phyloP scores from a whole-genome alignment of 1,140 invertebrate species.

The Neoseiulus cucumeris region DNA sequence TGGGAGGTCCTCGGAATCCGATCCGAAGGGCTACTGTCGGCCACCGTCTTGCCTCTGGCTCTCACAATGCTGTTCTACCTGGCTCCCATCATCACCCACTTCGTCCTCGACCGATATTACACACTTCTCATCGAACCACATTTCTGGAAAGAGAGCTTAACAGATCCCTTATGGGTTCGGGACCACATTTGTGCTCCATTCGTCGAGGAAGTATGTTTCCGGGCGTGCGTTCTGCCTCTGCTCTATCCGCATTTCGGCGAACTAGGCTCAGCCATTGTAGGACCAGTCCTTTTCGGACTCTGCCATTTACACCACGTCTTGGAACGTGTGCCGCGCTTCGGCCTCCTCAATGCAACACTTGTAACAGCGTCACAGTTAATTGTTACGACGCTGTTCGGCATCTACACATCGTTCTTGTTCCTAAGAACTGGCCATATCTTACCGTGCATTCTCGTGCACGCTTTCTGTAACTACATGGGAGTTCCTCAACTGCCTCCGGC shows the following conservation, averaged over 20 bases:
- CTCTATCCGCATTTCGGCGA: background rate
- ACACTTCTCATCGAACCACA: background rate
- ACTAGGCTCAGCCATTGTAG: background rate
- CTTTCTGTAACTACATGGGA: constrained; percentile 8
- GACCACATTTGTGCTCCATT: constrained; percentile 3
- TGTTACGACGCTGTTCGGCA: constrained; percentile 1
- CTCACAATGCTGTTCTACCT: background rate
- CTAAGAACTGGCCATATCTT: background rate
- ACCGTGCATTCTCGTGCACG: background rate
- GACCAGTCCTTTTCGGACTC: background rate
- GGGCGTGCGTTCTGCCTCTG: background rate
- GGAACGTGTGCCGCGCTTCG: background rate
- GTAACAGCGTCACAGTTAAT: background rate
- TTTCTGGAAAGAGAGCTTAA: background rate
- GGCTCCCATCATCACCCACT: background rate
- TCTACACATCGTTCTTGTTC: constrained; percentile 2
- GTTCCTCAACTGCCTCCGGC: background rate
- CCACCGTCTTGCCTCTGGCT: background rate
- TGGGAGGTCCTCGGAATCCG: background rate
- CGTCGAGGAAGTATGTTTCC: constrained; percentile 2
- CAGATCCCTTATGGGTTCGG: background rate
- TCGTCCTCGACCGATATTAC: constrained; percentile 3
- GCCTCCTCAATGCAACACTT: background rate
- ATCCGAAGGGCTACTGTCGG: background rate
- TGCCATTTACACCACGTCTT: background rate